These are phyloP conservation scores for Coreoperca whiteheadi DNA, from an alignment of 2,113 vertebrate species.

Conservation along the genomic window DNA sequence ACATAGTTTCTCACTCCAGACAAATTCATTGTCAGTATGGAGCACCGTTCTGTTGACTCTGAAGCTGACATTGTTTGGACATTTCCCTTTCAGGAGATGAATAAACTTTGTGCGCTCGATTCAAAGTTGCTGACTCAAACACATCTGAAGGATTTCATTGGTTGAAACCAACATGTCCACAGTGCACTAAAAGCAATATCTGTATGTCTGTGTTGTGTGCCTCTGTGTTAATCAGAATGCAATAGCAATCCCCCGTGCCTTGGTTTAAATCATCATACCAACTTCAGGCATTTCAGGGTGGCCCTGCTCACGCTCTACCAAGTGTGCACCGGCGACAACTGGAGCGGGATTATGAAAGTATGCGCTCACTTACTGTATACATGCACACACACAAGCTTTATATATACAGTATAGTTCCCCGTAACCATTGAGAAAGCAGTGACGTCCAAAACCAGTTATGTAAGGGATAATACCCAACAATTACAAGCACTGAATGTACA, in stretches of 20 bases:
- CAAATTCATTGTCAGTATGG: background rate
- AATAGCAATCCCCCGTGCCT: background rate
- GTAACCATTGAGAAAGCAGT: background rate
- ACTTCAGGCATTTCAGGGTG: constrained; percentile 32
- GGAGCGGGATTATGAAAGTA: constrained; percentile 34
- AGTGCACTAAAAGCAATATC: background rate
- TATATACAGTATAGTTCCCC: background rate
- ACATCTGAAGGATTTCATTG: background rate
- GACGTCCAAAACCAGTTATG: no score
- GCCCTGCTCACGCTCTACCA: constrained; percentile 32
- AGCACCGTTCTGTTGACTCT: background rate
- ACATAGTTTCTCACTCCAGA: background rate
- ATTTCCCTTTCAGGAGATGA: background rate
- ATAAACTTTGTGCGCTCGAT: background rate
- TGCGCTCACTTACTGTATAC: background rate
- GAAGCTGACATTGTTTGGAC: background rate
- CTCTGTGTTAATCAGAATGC: constrained; percentile 35
- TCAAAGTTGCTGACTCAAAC: background rate
- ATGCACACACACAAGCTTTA: background rate
- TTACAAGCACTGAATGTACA: no score
- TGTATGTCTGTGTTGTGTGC: background rate
- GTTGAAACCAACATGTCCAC: background rate
- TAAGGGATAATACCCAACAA: no score
- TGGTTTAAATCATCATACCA: background rate
- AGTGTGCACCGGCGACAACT: constrained; percentile 47